Evolutionary conservation across 2,888 invertebrate genomes (phyloP).

Genomic region (Pharmacophagus antenor): DNA sequence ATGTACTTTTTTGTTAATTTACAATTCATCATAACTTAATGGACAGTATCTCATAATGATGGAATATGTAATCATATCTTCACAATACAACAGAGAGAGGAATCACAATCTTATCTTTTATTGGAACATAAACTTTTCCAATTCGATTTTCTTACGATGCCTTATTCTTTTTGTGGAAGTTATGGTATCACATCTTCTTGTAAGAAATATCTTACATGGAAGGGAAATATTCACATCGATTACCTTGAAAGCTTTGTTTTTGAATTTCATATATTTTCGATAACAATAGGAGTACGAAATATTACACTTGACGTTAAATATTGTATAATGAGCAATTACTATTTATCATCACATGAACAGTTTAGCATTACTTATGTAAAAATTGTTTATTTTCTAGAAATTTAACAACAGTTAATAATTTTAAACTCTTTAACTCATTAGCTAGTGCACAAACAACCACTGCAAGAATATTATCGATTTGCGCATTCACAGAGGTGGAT

Average conservation of each 20-base stretch:
- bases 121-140: constrained; percentile 8
- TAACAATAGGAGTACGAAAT: too few species aligned
- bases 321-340: neutral
- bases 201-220: neutral
- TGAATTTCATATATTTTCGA: neutral
- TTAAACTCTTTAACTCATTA: neutral
- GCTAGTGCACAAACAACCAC: neutral
- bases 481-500: neutral
- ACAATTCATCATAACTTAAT: neutral
- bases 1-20: too few species aligned
- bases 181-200: neutral
- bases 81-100: neutral
- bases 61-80: constrained; percentile 23
- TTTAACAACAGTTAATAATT: too few species aligned
- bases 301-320: neutral
- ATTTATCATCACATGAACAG: neutral
- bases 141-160: constrained; percentile 3
- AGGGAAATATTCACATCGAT: neutral
- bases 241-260: too few species aligned
- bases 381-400: neutral
- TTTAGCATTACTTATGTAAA: neutral
- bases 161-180: too few species aligned
- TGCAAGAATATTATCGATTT: constrained; percentile 13
- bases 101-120: constrained; percentile 19
- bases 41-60: too few species aligned